phyloP scores from a whole-genome alignment of 2,888 invertebrate species.

The Sminthurinus aureus region DNA sequence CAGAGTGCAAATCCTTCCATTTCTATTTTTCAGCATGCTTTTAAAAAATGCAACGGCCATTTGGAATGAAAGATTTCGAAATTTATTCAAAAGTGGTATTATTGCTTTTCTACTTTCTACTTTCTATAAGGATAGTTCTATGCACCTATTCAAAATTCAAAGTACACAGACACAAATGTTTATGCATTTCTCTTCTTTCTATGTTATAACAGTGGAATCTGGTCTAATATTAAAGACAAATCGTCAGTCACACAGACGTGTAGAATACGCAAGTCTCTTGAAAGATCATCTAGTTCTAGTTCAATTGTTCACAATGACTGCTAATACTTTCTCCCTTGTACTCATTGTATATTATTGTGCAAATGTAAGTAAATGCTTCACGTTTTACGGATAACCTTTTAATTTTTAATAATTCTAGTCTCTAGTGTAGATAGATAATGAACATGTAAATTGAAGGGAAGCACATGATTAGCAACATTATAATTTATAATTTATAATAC shows the following conservation, averaged over 20 bases:
- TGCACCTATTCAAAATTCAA: background rate
- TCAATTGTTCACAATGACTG: slow-evolving; percentile 55
- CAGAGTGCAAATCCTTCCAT: slow-evolving; percentile 51
- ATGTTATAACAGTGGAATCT: background rate
- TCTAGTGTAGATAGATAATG: background rate
- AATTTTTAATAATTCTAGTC: background rate
- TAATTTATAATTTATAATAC: background rate
- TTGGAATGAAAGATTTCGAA: slow-evolving; percentile 54
- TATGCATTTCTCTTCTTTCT: background rate
- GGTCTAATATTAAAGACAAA: slow-evolving; percentile 6
- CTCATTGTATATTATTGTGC: slow-evolving; percentile 50
- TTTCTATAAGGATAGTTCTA: background rate
- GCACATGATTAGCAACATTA: background rate
- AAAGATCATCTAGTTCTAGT: slow-evolving; percentile 56
- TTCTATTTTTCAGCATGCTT: slow-evolving; percentile 52
- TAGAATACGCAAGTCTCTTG: slow-evolving; percentile 44
- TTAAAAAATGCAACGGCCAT: slow-evolving; percentile 50
- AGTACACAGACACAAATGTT: background rate
- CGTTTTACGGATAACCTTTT: no score
- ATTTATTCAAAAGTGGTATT: slow-evolving; percentile 44
- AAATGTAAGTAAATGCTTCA: slow-evolving; percentile 35
- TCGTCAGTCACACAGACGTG: slow-evolving; percentile 45
- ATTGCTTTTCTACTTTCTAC: background rate
- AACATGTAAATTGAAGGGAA: background rate
- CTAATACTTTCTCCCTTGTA: slow-evolving; percentile 48